Evolutionary conservation across 2,113 vertebrate species (phyloP), one percentile per base, ranked within the genome.

Genomic region (Catharus fuscescens): DNA sequence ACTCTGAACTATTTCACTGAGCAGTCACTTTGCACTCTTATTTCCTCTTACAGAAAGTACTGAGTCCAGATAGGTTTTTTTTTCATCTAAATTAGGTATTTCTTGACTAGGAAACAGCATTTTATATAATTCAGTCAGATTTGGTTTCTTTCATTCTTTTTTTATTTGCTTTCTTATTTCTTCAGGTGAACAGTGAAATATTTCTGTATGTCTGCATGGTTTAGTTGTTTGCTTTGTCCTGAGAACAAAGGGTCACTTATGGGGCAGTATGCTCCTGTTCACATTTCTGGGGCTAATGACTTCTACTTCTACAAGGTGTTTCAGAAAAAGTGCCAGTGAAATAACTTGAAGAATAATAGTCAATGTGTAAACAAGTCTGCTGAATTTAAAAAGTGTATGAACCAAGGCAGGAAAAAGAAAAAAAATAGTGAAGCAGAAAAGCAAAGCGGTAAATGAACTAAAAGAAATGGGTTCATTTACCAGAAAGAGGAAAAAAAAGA

Each of bases 31-130:
- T 83, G 44, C 14, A 18, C 29, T 59, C n/a, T 62, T 54, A 16
- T 92, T 93, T 92, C 67, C 82, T 92, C 26, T 90, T 72, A 44
- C 48, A 88, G 73, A 95, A 95, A 76, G 67, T 47, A 72, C 16
- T 6, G 8, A 52, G 18, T 80, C 34, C 59, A 83, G 82, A 48
- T 83, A 76, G 14, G 14, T 73, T 42, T 29, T 61, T 56, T 92
- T 80, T 60, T 67, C n/a, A 65, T 83, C 36, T 88, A 77, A 86
- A 72, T 64, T 52, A 78, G 12, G 12, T 36, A 65, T 86, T 79
- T 70, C 48, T 65, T 86, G 57, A 74, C 16, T 56, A 40, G 6
- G 12, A 80, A 13, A 36, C 17, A 38, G 40, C 0, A 6, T 69
- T 84, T 65, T 60, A 21, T 74, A 44, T 82, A 7, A 47, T 59